Conservation (phyloP, 2,888 invertebrate species). For the Byasa hedistus region DNA sequence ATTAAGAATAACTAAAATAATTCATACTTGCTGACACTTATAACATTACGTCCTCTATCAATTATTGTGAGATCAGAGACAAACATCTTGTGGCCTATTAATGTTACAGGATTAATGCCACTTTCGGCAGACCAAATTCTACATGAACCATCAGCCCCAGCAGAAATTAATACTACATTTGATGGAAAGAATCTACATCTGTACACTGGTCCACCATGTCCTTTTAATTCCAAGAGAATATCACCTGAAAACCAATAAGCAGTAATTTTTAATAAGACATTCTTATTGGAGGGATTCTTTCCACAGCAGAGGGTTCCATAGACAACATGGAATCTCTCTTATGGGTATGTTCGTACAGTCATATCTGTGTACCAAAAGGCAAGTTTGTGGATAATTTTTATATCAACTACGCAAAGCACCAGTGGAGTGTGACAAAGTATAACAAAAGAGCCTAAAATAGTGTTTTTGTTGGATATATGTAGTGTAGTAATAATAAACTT, state of each 20-base stretch:
- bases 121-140: constrained; percentile 86
- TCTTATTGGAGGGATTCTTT: too few species aligned
- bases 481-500: too few species aligned
- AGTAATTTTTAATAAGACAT: constrained; percentile 29
- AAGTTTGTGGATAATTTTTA: too few species aligned
- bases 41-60: constrained; percentile 84
- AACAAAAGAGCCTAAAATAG: too few species aligned
- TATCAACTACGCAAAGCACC: too few species aligned
- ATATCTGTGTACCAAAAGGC: too few species aligned
- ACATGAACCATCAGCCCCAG: constrained; percentile 84
- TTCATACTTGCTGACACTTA: constrained; percentile 83
- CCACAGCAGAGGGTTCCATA: too few species aligned
- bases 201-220: constrained; percentile 85
- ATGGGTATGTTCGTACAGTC: too few species aligned
- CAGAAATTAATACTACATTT: constrained; percentile 82
- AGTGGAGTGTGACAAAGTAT: too few species aligned
- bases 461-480: too few species aligned
- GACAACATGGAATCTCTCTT: too few species aligned
- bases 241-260: constrained; percentile 63
- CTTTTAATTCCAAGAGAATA: constrained; percentile 72
- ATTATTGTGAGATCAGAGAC: constrained; percentile 82
- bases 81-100: constrained; percentile 83
- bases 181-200: constrained; percentile 85
- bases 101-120: constrained; percentile 83
- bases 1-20: constrained; percentile 6